These are phyloP conservation scores for Pteruthius melanotis DNA, from an alignment of 2,113 vertebrate species.

Conservation along the genomic window DNA sequence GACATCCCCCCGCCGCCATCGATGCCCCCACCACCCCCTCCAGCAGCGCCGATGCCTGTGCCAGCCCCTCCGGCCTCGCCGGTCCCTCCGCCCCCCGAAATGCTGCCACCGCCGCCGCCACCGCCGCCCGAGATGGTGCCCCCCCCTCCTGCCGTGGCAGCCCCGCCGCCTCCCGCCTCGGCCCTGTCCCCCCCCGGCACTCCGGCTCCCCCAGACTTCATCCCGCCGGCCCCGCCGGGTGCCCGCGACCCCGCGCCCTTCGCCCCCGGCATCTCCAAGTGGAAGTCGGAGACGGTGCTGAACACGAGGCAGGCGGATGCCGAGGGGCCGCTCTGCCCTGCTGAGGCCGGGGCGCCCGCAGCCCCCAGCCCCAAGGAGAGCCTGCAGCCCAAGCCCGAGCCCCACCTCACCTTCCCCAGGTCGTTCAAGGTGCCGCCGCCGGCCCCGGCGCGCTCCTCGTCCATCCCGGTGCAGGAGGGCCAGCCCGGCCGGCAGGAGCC, in stretches of 20 bases:
- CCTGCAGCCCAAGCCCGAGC: slow-evolving; percentile 27
- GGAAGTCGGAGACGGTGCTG: slow-evolving; percentile 69
- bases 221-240: slow-evolving; percentile 21
- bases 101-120: slow-evolving; percentile 36
- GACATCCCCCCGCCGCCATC: slow-evolving; percentile 83
- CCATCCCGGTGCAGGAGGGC: slow-evolving; percentile 60
- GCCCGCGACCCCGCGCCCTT: background rate
- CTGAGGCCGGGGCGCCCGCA: background rate
- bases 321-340: slow-evolving; percentile 16
- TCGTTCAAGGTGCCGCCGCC: slow-evolving; percentile 75
- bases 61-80: no score
- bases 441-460: slow-evolving; percentile 71
- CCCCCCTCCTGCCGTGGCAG: slow-evolving; percentile 62
- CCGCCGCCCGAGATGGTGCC: slow-evolving; percentile 1
- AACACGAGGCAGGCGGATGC: slow-evolving; percentile 55
- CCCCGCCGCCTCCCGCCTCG: background rate
- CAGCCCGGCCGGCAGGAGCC: background rate
- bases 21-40: no score
- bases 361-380: slow-evolving; percentile 46
- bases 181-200: slow-evolving; percentile 63
- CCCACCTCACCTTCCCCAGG: slow-evolving; percentile 73
- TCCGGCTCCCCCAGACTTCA: slow-evolving; percentile 63
- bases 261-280: slow-evolving; percentile 59
- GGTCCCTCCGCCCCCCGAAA: no score
- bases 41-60: no score